A percentile compares a stretch with the other conserved stretches of the same genome.
These are phyloP conservation scores for Cherax quadricarinatus DNA, from an alignment of 1,140 invertebrate genomes.

Conservation along the genomic window DNA sequence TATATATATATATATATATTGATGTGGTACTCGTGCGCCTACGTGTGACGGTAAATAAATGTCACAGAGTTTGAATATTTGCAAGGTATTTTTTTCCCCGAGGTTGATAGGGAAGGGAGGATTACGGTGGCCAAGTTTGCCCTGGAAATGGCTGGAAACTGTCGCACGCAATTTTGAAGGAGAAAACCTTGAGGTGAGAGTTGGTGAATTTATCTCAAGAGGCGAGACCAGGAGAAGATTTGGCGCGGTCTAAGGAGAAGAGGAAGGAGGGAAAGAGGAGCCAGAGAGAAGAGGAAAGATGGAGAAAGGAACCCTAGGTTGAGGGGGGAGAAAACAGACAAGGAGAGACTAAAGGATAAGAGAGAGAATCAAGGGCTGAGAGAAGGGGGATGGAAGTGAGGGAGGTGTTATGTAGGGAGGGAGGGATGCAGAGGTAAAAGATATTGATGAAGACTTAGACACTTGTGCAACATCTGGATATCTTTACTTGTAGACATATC, in stretches of 20 bases:
- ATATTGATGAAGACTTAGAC: neutral
- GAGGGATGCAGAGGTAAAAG: neutral
- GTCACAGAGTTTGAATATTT: neutral
- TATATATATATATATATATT: too few relatives aligned
- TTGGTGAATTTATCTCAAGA: neutral
- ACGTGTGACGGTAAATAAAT: neutral
- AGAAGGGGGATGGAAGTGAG: neutral
- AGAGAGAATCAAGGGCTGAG: neutral
- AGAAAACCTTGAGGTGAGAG: neutral
- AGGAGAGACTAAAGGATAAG: too few relatives aligned
- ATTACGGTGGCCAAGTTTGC: neutral
- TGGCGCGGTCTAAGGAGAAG: neutral
- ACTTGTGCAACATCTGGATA: too few relatives aligned
- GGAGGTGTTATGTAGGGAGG: neutral
- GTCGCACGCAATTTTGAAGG: neutral
- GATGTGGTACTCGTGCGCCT: neutral
- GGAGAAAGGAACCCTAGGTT: neutral
- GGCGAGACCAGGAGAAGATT: neutral
- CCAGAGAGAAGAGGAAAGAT: neutral
- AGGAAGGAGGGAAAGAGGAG: neutral
- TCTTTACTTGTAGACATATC: too few relatives aligned
- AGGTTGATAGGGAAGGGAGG: neutral
- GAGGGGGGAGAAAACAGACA: neutral
- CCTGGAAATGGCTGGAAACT: constrained; percentile 2
- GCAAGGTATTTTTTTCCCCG: neutral